These are phyloP conservation scores for Selene dorsalis DNA, from an alignment of 2,797 vertebrate species.

Conservation along the genomic window DNA sequence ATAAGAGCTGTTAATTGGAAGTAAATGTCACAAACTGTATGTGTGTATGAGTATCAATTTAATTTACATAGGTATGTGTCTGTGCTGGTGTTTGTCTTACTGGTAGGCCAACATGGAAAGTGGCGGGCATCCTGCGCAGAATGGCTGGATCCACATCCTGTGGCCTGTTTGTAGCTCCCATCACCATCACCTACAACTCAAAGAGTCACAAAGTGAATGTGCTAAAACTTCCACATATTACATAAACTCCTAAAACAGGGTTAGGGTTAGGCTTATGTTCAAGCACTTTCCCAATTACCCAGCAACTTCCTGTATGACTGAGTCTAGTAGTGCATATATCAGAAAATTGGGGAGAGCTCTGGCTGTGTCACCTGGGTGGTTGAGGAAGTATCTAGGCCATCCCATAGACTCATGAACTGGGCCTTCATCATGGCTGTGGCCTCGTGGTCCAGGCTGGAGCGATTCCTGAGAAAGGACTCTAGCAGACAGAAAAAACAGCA, in stretches of 20 bases:
- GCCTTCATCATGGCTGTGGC: conserved; percentile 91
- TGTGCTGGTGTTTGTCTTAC: conserved; percentile 68
- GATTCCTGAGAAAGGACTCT: conserved; percentile 88
- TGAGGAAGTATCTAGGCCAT: conserved; percentile 84
- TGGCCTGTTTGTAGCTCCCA: conserved; percentile 88
- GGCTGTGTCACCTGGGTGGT: conserved; percentile 80
- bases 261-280: too few species aligned
- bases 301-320: background rate
- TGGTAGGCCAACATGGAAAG: conserved; percentile 84
- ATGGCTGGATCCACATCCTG: conserved; percentile 88
- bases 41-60: background rate
- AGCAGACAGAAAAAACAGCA: conserved; percentile 16
- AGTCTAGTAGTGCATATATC: background rate
- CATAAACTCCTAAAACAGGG: background rate
- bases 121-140: conserved; percentile 84
- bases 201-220: background rate
- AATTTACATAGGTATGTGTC: background rate
- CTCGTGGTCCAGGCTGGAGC: conserved; percentile 87
- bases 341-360: background rate
- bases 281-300: background rate
- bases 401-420: conserved; percentile 91
- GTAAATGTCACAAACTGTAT: too few species aligned
- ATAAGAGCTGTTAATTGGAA: background rate
- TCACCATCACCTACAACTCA: conserved; percentile 84
- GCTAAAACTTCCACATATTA: background rate